These are phyloP conservation scores for Spinibarbus caldwelli DNA, from an alignment of 2,797 vertebrate genomes.

Conservation along the genomic window DNA sequence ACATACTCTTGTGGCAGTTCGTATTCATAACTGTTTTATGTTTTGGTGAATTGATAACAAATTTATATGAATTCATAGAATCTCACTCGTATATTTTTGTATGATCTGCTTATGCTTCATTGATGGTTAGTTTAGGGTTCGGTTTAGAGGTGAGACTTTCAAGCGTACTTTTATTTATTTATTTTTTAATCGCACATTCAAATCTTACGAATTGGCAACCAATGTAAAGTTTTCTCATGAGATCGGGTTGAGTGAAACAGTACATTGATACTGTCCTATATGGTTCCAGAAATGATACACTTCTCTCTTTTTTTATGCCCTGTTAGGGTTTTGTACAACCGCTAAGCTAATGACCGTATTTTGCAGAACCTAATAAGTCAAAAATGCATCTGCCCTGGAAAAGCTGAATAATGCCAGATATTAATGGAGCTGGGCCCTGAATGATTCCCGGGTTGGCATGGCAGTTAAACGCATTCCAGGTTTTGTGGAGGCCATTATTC, in stretches of 20 bases:
- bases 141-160: neutral
- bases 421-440: conserved; percentile 68
- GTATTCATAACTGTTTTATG: neutral
- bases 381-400: conserved; percentile 61
- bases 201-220: neutral
- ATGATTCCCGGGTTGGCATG: conserved; percentile 68
- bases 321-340: conserved; percentile 31
- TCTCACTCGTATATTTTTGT: neutral
- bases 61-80: neutral
- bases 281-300: neutral
- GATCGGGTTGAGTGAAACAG: neutral
- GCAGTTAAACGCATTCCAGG: conserved; percentile 80
- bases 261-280: neutral
- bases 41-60: neutral
- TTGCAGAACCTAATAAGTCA: conserved; percentile 54
- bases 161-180: no score
- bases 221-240: no score
- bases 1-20: neutral
- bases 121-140: neutral
- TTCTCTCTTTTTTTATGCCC: conserved; percentile 15
- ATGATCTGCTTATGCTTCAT: neutral
- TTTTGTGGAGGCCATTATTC: conserved; percentile 84
- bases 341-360: conserved; percentile 49
- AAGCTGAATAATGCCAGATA: conserved; percentile 69
- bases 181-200: neutral